Conservation (phyloP, 1,140 invertebrate genomes). For the Lysiphlebus fabarum region DNA sequence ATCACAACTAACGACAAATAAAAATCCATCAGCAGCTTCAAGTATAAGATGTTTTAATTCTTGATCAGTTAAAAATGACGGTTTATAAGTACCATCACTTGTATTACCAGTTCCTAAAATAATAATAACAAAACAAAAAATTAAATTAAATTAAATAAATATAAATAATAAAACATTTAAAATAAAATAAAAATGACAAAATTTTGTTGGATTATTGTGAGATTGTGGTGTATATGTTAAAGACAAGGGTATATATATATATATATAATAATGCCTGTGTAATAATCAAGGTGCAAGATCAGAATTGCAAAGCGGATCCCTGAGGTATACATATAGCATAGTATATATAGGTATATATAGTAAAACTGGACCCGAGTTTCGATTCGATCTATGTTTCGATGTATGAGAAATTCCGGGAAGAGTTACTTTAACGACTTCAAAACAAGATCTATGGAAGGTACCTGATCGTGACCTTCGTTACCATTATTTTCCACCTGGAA, state of each 20-base stretch:
- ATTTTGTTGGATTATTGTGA: too few species aligned
- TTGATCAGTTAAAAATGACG: conserved; percentile 97
- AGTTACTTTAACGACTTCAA: conserved; percentile 54
- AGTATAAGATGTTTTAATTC: conserved; percentile 98
- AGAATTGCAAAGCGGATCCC: conserved; percentile 54
- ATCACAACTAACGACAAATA: conserved; percentile 98
- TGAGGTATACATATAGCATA: conserved; percentile 41
- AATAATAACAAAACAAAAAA: conserved; percentile 22
- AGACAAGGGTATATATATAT: too few species aligned
- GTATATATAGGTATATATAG: too few species aligned
- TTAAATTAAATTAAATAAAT: not conserved
- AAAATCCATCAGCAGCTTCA: conserved; percentile 98
- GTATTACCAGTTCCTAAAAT: conserved; percentile 88
- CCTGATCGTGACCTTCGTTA: conserved; percentile 45
- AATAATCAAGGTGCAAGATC: conserved; percentile 54
- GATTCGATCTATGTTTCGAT: conserved; percentile 51
- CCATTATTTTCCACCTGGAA: conserved; percentile 18
- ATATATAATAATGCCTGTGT: not conserved
- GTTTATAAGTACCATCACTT: conserved; percentile 93
- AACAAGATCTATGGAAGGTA: conserved; percentile 52
- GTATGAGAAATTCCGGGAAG: conserved; percentile 52
- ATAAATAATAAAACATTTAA: not conserved
- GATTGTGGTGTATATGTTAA: too few species aligned
- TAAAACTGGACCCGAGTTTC: conserved; percentile 5
- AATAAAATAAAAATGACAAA: not conserved